Percentiles rank a stretch among this genome's conserved stretches.
phyloP scores from a whole-genome alignment of 2,888 invertebrate species.

The Eilema depressum region DNA sequence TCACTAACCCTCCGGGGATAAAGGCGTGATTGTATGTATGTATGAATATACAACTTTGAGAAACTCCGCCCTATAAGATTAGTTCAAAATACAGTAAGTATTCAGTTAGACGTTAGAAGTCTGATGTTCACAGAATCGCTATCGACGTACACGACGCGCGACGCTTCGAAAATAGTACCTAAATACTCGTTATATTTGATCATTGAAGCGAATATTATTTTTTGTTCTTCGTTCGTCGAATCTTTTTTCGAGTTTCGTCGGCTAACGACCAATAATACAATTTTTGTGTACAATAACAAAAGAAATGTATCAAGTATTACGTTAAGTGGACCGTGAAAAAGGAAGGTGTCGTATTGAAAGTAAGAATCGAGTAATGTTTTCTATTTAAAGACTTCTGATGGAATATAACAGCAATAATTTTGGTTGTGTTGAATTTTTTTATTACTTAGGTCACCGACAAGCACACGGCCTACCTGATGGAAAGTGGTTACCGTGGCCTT shows the following conservation, averaged over 20 bases:
- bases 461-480: no score
- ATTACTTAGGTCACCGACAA: no score
- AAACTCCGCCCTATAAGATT: conserved; percentile 19
- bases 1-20: no score
- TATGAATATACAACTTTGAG: not conserved
- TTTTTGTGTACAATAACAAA: conserved; percentile 30
- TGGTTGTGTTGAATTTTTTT: no score
- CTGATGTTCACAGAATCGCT: conserved; percentile 34
- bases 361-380: not conserved
- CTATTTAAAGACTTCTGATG: not conserved
- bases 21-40: no score
- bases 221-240: conserved; percentile 38
- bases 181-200: conserved; percentile 59
- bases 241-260: conserved; percentile 35
- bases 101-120: conserved; percentile 40
- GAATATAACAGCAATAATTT: not conserved
- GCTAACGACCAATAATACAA: conserved; percentile 45
- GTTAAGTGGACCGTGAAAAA: conserved; percentile 23
- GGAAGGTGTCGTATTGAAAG: conserved; percentile 21
- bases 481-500: no score
- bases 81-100: conserved; percentile 18
- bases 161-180: conserved; percentile 44
- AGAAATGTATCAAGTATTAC: conserved; percentile 25
- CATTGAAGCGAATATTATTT: conserved; percentile 54
- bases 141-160: no score